Evolutionary conservation across 2,888 invertebrate genomes (phyloP), one percentile per base, ranked within the genome.

Genomic region (Noctuana brunneofusca): DNA sequence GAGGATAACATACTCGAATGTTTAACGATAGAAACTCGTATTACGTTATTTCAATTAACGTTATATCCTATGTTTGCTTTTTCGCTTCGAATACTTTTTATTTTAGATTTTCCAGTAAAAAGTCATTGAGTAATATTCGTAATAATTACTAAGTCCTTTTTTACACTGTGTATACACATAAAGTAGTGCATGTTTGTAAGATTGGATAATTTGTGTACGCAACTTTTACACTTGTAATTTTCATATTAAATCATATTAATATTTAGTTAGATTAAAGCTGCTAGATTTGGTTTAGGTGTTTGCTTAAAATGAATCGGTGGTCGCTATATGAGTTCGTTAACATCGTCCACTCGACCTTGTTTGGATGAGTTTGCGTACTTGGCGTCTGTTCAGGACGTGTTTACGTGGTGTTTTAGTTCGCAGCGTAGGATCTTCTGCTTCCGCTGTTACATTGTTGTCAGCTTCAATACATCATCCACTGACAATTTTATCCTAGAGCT

Each of bases 341-440:
- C 70, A 62, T 59, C 48, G 54, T n/a, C 54, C 54, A 60, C 60
- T 54, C 64, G 68, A 67, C 69, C 69, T 69, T 68, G 70, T 58
- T 48, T 35, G 48, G 30, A 38, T 20, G 30, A 41, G 64, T 48
- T 64, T 70, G 71, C 72, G 75, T 75, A 75, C 73, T 81, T 81
- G 78, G 79, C 74, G 68, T 66, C 54, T 48, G 60, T 72, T 77
- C 74, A 71, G 72, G 62, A 38, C 65, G 71, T 64, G 59, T 64
- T 75, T 68, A 70, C 48, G 55, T 55, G 55, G 24, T 35, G 20
- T 35, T 30, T 41, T 18, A 18, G 53, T 60, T 32, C 59, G 46
- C 3, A 16, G 38, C 11, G 41, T 58, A 16, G 24, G 49, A 14
- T 14, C 22, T 48, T n/a, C 22, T 6, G 6, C 48, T 22, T 48